Percentiles rank a stretch among this genome's conserved stretches.
Evolutionary conservation across 2,888 invertebrate genomes (phyloP).

Genomic region (Celastrina argiolus): DNA sequence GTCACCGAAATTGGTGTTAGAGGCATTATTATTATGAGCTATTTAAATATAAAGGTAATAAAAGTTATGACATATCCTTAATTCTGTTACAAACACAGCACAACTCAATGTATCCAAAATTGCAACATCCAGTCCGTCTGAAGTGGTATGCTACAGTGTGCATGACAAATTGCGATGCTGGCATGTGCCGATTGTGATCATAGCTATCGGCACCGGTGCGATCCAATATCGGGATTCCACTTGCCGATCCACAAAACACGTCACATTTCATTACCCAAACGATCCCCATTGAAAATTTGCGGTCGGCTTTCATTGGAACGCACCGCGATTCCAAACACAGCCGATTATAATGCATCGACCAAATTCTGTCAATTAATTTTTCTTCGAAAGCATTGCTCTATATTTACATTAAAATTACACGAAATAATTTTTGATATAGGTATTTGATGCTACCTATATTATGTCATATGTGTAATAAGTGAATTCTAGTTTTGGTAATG

Average conservation of each 20-base stretch:
- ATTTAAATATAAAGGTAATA: too few relatives aligned
- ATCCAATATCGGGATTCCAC: slow-evolving; percentile 7
- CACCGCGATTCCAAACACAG: not conserved
- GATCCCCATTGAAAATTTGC: slow-evolving; percentile 18
- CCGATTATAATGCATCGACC: not conserved
- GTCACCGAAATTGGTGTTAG: too few relatives aligned
- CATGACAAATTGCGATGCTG: slow-evolving; percentile 1
- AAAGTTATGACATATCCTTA: too few relatives aligned
- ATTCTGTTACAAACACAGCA: too few relatives aligned
- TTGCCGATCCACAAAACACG: slow-evolving; percentile 8
- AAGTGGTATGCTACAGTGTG: not conserved
- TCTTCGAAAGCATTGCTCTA: not conserved
- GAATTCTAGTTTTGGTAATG: too few relatives aligned
- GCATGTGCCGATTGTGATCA: not conserved
- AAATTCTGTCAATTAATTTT: slow-evolving; percentile 3
- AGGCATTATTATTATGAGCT: too few relatives aligned
- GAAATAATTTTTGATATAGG: not conserved
- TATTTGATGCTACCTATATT: not conserved
- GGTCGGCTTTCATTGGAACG: slow-evolving; percentile 5
- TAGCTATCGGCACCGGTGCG: not conserved
- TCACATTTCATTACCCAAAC: slow-evolving; percentile 22
- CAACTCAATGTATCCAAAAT: not conserved
- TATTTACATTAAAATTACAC: not conserved
- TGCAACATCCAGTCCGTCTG: not conserved
- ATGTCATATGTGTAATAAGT: not conserved